Base-by-base conservation (phyloP, 2,888 invertebrate genomes). In the Sipunculus nudus region DNA sequence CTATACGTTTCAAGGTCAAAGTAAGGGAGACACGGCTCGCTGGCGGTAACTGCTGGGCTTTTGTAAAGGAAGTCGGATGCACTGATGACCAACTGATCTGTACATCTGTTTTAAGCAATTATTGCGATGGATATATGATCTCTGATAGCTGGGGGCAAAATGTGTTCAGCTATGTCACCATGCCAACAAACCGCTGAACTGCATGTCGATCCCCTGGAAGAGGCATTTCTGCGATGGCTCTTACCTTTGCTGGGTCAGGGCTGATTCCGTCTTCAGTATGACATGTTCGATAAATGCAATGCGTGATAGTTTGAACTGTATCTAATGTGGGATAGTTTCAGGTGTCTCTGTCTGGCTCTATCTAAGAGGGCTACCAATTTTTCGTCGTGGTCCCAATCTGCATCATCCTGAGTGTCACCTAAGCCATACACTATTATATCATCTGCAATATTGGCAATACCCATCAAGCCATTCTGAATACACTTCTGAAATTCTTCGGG, bases 401-500 rank as follows among this genome's bases (percentile, higher is more conserved):
- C 46, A 35, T 58, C 58, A 19, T 58, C 58, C 10, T 39, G 35
- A 10, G 45, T 45, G 58, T 39, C 26, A 16, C 50, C 58, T 21
- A 45, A 38, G 19, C 58, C 52, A 38, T 45, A 23, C 13, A 58
- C 45, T 3, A 58, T 23, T 4, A 53, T 45, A 28, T 58, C 52
- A 52, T 58, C 58, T 6, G 48, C 49, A 35, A 57, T 41, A 40
- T 28, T 49, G 40, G 23, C 8, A 16, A 49, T 32, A n/a, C n/a
- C n/a, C 3, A 19, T 25, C 26, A 53, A 40, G 21, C 53, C 40
- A 10, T 38, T 40, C 38, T 35, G 52, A 23, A 38, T 55, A 13
- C 45, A 28, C n/a, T 31, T 19, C 46, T 52, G 58, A 46, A 52
- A 58, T 35, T 58, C 58, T 26, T 58, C 58, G 31, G 52, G 52